Evolutionary conservation across 2,888 invertebrate species (phyloP), one percentile per base, ranked within the genome.

Genomic region (Uropetala carovei): DNA sequence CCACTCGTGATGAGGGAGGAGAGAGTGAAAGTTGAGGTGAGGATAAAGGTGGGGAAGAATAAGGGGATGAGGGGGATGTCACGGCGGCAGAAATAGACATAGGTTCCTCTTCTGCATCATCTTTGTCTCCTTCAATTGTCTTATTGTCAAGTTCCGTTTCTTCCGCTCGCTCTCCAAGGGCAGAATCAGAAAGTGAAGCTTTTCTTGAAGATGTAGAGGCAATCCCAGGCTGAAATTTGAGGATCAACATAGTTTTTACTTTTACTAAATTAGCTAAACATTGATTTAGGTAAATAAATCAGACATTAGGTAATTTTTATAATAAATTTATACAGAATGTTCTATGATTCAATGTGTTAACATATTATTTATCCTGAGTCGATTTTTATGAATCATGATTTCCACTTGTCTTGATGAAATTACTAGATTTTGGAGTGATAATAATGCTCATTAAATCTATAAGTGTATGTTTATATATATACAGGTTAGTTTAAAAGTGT

Each of bases 91-190:
- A 89, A 11, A 43, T 89, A 30, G 89, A 89, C 2, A 58, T 64
- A 56, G 89, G 89, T 56, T 89, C 89, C 56, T 89, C 89, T 43
- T 89, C 89, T 30, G 11, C 56, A 89, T 89, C 89, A 64, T 89
- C 64, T 57, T 56, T 83, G n/a, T 57, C 83, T 64, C 43, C 64
- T 43, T 43, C 60, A 11, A 89, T 16, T 64, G 89, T 89, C 64
- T 89, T 89, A 89, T 89, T 68, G 89, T 89, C 64, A n/a, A 64
- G 18, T n/a, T 89, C 89, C n/a, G 89, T 43, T 89, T 89, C 89
- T 64, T 89, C 89, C 64, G 43, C 60, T 64, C 64, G 89, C 56
- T 89, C 89, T 16, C 89, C 89, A 9, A 89, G 60, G 43, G 68
- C 18, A 64, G 89, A 89, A 64, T 89, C 89, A 16, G 64, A 64